Evolutionary conservation across 2,888 invertebrate species (phyloP).

Genomic region (Erannis defoliaria): DNA sequence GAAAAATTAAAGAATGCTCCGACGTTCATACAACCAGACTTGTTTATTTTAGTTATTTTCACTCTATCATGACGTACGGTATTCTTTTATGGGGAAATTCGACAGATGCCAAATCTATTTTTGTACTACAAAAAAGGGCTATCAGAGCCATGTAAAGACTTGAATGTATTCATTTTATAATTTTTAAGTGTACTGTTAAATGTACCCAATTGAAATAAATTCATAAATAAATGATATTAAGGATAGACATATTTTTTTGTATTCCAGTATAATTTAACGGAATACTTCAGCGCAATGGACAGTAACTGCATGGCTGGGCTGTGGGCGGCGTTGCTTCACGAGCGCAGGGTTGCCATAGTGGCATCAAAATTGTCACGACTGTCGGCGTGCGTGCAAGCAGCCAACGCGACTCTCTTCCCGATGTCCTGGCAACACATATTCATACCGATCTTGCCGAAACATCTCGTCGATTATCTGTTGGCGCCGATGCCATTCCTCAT

Average conservation of each 20-base stretch:
- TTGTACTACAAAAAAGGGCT: too few relatives aligned
- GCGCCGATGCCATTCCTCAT: slow-evolving; percentile 99
- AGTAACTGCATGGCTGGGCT: slow-evolving; percentile 97
- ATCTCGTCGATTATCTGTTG: slow-evolving; percentile 94
- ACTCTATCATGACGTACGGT: too few relatives aligned
- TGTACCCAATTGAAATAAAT: too few relatives aligned
- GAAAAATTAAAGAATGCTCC: too few relatives aligned
- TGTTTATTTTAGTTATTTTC: too few relatives aligned
- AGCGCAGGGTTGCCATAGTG: slow-evolving; percentile 96
- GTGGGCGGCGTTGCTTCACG: slow-evolving; percentile 98
- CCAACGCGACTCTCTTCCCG: slow-evolving; percentile 97
- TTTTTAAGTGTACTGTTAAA: too few relatives aligned
- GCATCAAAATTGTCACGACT: slow-evolving; percentile 95
- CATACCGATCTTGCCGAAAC: slow-evolving; percentile 96
- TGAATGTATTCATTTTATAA: too few relatives aligned
- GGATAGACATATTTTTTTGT: not conserved
- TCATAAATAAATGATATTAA: not conserved
- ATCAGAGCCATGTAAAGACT: too few relatives aligned
- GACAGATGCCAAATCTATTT: too few relatives aligned
- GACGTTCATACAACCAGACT: too few relatives aligned
- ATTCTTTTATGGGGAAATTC: too few relatives aligned
- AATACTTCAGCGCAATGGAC: slow-evolving; percentile 99
- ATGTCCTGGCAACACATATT: slow-evolving; percentile 99
- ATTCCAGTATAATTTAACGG: slow-evolving; percentile 96
- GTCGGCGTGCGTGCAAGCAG: slow-evolving; percentile 97